Conservation (phyloP, 1,140 invertebrate species). For the Diprion similis region DNA sequence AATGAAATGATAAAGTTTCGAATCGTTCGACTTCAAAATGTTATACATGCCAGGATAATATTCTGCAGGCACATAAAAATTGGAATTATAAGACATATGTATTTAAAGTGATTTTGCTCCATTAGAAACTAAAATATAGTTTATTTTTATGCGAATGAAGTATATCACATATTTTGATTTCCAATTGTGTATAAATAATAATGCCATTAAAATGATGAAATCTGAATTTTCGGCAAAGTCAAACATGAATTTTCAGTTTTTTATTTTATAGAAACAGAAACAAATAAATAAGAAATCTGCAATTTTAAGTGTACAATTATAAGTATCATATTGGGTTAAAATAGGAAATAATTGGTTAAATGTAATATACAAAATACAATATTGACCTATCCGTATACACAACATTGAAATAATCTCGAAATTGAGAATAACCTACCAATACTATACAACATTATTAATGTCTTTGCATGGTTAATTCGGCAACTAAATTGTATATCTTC, state of each 20-base stretch:
- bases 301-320: no score
- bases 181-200: not conserved
- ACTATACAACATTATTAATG: not conserved
- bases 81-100: no score
- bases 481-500: no score
- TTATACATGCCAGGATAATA: not conserved
- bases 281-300: no score
- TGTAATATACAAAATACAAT: conserved; percentile 2
- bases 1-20: not conserved
- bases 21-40: not conserved
- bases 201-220: not conserved
- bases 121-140: not conserved
- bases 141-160: not conserved
- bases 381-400: not conserved
- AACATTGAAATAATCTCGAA: conserved; percentile 3
- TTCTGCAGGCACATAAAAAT: not conserved
- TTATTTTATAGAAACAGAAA: not conserved
- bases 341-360: not conserved
- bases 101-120: no score
- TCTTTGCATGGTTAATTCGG: not conserved
- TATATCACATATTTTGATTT: not conserved
- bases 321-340: no score
- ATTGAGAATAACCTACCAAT: not conserved
- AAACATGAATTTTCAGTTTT: not conserved
- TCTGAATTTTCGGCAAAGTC: not conserved